Evolutionary conservation across 2,888 invertebrate species (phyloP), one percentile per base, ranked within the genome.

Genomic region (Oxytorus armatus): DNA sequence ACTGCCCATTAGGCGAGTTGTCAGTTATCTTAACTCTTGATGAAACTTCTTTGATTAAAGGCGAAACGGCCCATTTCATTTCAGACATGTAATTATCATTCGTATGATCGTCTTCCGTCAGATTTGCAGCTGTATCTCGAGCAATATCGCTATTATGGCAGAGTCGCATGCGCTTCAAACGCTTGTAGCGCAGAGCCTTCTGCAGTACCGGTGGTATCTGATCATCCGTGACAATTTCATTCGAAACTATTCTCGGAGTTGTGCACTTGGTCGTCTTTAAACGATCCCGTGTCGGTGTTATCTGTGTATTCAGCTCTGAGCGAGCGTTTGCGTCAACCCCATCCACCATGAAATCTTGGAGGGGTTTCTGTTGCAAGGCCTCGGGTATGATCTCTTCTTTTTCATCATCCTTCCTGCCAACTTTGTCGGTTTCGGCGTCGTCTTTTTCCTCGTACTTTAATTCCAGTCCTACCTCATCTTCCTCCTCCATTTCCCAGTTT

Each of bases 201-300:
- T 86, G 84, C 29, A 89, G 63, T 1, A 82, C 82, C 0, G 70
- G 73, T 10, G 90, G 86, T 65, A 90, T 87, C 61, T 90, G 86
- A 72, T 89, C 87, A 14, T 82, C 77, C 29, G 86, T 86, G 39
- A 91, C 86, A 25, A 88, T 76, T 79, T 89, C 81, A 73, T 87
- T 85, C 0, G 91, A 91, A 73, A 90, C 82, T 44, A 91, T 82
- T 85, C 85, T 87, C 1, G 90, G 89, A 2, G 76, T n/a, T n/a
- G n/a, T 66, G 11, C 59, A 68, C 57, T 55, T 81, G n/a, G 55
- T 23, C 0, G 23, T 47, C 21, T 39, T 16, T 10, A 49, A n/a
- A 8, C 18, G 63, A 63, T 79, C 51, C n/a, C 59, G 70, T 18
- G n/a, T 66, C 10, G 44, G 47, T 0, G 55, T 73, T 1, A 44